Conservation (phyloP, 2,888 invertebrate genomes). For the Electrophaes corylata region DNA sequence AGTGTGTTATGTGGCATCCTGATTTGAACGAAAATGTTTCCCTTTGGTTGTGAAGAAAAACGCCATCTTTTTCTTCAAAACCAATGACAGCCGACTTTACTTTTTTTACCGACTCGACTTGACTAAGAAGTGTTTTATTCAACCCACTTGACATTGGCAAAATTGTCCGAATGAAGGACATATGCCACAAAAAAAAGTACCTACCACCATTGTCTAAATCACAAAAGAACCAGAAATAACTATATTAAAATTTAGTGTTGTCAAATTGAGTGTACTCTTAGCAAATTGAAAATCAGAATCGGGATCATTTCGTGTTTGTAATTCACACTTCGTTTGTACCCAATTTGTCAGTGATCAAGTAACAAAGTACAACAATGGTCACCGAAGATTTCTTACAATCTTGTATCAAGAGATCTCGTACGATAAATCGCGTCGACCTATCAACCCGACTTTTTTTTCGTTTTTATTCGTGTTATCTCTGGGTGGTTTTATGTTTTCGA, state of each 20-base stretch:
- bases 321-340: slow-evolving; percentile 3
- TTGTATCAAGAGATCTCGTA: slow-evolving; percentile 73
- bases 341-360: slow-evolving; percentile 29
- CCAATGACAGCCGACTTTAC: too few species aligned
- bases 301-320: slow-evolving; percentile 5
- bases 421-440: slow-evolving; percentile 76
- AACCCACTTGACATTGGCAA: too few species aligned
- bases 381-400: slow-evolving; percentile 43
- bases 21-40: too few species aligned
- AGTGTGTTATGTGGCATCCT: too few species aligned
- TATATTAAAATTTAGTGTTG: not conserved
- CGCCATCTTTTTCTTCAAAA: too few species aligned
- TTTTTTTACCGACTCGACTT: too few species aligned
- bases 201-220: not conserved
- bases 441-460: slow-evolving; percentile 64
- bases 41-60: too few species aligned
- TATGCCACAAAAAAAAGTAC: not conserved
- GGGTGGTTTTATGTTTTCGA: slow-evolving; percentile 74
- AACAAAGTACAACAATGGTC: slow-evolving; percentile 42
- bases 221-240: not conserved
- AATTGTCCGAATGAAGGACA: too few species aligned
- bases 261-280: not conserved
- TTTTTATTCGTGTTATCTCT: slow-evolving; percentile 78
- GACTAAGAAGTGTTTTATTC: too few species aligned
- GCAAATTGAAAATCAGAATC: not conserved